Evolutionary conservation across 1,140 invertebrate species (phyloP).

Genomic region (Drosophila equinoxialis): DNA sequence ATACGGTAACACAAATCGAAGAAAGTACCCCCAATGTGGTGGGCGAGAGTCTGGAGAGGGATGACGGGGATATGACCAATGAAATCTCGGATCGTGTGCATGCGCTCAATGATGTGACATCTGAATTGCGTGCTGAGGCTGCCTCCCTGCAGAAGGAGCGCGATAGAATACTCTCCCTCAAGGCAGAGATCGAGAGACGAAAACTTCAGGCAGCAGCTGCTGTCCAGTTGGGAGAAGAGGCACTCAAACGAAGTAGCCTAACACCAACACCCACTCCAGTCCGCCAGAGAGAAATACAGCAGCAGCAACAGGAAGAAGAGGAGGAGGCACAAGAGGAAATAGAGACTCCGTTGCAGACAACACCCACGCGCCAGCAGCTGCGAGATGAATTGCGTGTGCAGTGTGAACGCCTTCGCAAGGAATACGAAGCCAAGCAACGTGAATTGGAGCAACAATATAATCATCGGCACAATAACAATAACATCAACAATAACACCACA

Average conservation of each 20-base stretch:
- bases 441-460: conserved; percentile 69
- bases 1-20: conserved; percentile 78
- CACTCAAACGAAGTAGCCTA: conserved; percentile 66
- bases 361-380: conserved; percentile 39
- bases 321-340: conserved; percentile 32
- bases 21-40: conserved; percentile 53
- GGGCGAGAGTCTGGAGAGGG: conserved; percentile 36
- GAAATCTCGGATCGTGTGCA: conserved; percentile 69
- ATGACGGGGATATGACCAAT: conserved; percentile 39
- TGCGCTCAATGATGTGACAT: conserved; percentile 69
- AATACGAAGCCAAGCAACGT: conserved; percentile 75
- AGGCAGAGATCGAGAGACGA: conserved; percentile 74
- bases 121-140: conserved; percentile 73
- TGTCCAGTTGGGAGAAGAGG: conserved; percentile 73
- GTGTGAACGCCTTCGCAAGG: conserved; percentile 57
- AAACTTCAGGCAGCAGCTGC: conserved; percentile 73
- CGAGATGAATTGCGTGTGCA: conserved; percentile 56
- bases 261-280: conserved; percentile 69
- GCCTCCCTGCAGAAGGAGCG: conserved; percentile 70
- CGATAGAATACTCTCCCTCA: conserved; percentile 74
- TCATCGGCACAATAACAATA: conserved; percentile 11
- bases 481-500: conserved; percentile 55
- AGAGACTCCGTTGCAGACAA: conserved; percentile 35
- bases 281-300: conserved; percentile 38
- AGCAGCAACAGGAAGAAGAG: conserved; percentile 18